Percentiles rank a stretch among this genome's conserved stretches.
Evolutionary conservation across 2,888 invertebrate genomes (phyloP).

Genomic region (Nebria brevicollis): DNA sequence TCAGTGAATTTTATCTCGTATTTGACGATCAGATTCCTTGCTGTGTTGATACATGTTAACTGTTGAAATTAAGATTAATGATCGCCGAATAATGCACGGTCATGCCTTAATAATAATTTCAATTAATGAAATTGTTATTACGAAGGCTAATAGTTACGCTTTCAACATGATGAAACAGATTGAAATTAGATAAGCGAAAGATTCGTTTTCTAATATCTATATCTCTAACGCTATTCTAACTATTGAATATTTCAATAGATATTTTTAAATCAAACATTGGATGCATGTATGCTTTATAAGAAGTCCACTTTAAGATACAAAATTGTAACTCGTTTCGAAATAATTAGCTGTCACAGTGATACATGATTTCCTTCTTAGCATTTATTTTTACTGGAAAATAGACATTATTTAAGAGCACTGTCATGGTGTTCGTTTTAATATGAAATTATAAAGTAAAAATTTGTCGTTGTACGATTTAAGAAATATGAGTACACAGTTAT

Average conservation of each 20-base stretch:
- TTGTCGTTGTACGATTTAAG: neutral
- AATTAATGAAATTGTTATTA: neutral
- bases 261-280: neutral
- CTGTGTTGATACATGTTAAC: neutral
- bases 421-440: neutral
- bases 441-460: neutral
- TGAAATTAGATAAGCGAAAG: neutral
- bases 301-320: constrained; percentile 1
- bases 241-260: neutral
- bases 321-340: constrained; percentile 18
- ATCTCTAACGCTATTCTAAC: neutral
- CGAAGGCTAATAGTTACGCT: neutral
- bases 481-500: neutral
- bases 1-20: neutral
- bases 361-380: constrained; percentile 37
- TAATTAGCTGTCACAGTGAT: constrained; percentile 40
- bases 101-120: constrained; percentile 13
- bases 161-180: neutral
- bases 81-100: neutral
- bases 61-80: constrained; percentile 6
- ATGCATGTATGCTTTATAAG: neutral
- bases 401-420: neutral
- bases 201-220: neutral
- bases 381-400: constrained; percentile 12
- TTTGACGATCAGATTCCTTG: neutral